Percentiles rank a stretch among this genome's conserved stretches.
These are phyloP conservation scores for Cheirogaleus major DNA, from an alignment of 2,797 vertebrate species.

Conservation along the genomic window DNA sequence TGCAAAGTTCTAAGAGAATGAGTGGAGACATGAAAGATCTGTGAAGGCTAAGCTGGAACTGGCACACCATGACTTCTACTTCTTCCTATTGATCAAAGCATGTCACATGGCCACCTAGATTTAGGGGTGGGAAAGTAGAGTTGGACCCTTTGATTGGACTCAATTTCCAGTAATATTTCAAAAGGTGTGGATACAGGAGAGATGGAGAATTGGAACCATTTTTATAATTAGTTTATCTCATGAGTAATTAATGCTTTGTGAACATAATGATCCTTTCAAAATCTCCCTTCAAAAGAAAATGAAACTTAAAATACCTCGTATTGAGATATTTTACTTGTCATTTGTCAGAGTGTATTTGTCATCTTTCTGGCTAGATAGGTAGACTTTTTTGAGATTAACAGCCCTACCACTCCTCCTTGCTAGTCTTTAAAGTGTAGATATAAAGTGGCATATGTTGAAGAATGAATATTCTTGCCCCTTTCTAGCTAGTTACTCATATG, in stretches of 20 bases:
- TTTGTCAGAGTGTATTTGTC: neutral
- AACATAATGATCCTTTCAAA: neutral
- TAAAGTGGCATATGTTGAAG: neutral
- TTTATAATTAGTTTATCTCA: neutral
- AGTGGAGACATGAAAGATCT: neutral
- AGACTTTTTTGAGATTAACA: neutral
- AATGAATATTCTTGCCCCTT: neutral
- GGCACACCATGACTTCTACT: neutral
- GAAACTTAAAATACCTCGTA: neutral
- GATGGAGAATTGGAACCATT: neutral
- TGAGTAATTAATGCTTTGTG: neutral
- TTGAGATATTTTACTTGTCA: constrained; percentile 5
- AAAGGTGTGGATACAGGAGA: neutral
- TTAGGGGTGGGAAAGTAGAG: neutral
- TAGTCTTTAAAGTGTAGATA: neutral
- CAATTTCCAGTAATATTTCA: neutral
- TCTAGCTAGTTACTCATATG: neutral
- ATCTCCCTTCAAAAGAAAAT: neutral
- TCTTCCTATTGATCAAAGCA: neutral
- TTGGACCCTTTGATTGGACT: neutral
- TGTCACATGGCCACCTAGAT: neutral
- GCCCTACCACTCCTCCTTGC: neutral
- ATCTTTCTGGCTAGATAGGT: neutral
- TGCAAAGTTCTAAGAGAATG: neutral
- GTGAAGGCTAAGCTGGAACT: neutral